A percentile compares a stretch with the other conserved stretches of the same genome.
Evolutionary conservation across 2,888 invertebrate species (phyloP).

Genomic region (Augiades crinisus): DNA sequence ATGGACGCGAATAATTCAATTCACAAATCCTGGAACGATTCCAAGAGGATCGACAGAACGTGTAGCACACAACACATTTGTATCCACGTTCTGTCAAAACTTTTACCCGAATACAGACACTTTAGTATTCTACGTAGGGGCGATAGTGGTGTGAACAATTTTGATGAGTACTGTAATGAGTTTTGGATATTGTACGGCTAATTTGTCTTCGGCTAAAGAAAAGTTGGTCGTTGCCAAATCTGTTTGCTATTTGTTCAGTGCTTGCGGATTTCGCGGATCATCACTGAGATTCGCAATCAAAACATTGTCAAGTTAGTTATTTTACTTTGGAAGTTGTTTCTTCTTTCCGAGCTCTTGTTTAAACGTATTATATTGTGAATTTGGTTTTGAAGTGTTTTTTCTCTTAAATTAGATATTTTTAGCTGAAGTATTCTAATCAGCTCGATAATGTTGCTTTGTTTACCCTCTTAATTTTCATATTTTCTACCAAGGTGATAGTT

Average conservation of each 20-base stretch:
- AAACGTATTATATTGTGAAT: background rate
- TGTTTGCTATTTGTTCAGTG: slow-evolving; percentile 38
- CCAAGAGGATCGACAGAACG: slow-evolving; percentile 48
- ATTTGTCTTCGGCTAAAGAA: slow-evolving; percentile 47
- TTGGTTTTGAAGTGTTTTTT: background rate
- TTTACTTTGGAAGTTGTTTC: slow-evolving; percentile 2
- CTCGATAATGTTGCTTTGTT: too few relatives aligned
- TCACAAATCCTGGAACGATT: slow-evolving; percentile 49
- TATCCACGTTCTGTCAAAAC: slow-evolving; percentile 35
- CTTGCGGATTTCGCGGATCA: slow-evolving; percentile 37
- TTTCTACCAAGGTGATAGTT: too few relatives aligned
- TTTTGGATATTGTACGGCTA: slow-evolving; percentile 39
- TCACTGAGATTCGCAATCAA: slow-evolving; percentile 35
- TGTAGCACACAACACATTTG: slow-evolving; percentile 34
- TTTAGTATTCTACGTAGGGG: slow-evolving; percentile 30
- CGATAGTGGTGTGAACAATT: slow-evolving; percentile 31
- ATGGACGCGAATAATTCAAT: slow-evolving; percentile 43
- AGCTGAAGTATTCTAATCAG: too few relatives aligned
- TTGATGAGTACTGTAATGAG: slow-evolving; percentile 33
- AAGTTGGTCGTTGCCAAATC: slow-evolving; percentile 46
- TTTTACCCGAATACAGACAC: slow-evolving; percentile 35
- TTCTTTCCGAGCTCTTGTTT: slow-evolving; percentile 1
- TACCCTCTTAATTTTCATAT: too few relatives aligned
- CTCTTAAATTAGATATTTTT: too few relatives aligned
- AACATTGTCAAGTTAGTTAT: slow-evolving; percentile 15